Percentiles rank a stretch among this genome's conserved stretches.
Evolutionary conservation across 2,113 vertebrate species (phyloP).

Genomic region (Semnornis frantzii): DNA sequence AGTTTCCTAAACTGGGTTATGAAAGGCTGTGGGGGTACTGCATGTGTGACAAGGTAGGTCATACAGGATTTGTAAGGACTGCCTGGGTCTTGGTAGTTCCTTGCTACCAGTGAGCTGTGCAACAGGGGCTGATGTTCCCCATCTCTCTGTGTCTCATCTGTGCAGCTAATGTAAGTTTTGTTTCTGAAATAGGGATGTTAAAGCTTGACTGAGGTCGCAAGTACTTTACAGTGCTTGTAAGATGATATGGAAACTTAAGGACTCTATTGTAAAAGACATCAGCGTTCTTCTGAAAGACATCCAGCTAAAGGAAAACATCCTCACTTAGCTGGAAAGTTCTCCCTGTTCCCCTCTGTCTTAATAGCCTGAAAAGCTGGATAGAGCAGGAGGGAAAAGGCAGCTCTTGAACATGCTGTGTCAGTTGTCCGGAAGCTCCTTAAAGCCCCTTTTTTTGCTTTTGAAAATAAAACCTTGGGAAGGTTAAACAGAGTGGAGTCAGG

Average conservation of each 20-base stretch:
- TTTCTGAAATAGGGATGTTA: not conserved
- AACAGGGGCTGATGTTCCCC: not conserved
- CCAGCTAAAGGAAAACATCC: not conserved
- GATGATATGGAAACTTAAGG: not conserved
- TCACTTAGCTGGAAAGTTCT: not conserved
- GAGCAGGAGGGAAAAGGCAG: slow-evolving; percentile 9
- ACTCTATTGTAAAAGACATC: not conserved
- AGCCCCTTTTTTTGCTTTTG: slow-evolving; percentile 34
- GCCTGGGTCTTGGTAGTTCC: not conserved
- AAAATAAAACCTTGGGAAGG: slow-evolving; percentile 56
- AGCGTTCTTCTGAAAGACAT: not conserved
- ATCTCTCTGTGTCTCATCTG: not conserved
- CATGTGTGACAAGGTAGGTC: slow-evolving; percentile 22
- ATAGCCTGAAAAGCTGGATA: slow-evolving; percentile 4
- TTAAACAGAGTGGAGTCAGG: slow-evolving; percentile 6
- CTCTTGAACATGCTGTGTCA: slow-evolving; percentile 30
- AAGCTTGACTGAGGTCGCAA: not conserved
- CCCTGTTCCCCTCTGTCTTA: not conserved
- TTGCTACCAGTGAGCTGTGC: not conserved
- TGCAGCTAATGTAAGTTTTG: not conserved
- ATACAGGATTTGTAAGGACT: slow-evolving; percentile 22
- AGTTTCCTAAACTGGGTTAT: slow-evolving; percentile 51
- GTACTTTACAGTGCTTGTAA: not conserved
- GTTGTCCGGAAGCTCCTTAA: slow-evolving; percentile 31
- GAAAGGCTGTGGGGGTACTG: slow-evolving; percentile 9